Base-by-base conservation (phyloP, 2,797 vertebrate genomes). In the Brotula barbata region DNA sequence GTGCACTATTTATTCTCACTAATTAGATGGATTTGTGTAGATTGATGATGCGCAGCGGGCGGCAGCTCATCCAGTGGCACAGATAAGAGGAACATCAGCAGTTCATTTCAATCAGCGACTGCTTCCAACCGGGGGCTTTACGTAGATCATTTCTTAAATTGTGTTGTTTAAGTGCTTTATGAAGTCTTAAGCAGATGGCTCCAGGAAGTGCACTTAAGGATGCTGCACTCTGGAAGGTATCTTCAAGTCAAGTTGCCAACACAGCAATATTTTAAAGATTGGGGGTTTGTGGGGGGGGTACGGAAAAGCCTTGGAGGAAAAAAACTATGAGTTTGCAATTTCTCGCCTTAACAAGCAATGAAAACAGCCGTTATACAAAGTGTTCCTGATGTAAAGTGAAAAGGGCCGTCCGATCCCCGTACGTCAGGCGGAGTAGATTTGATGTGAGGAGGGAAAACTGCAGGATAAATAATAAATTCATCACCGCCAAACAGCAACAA, bases 1-100 rank as follows among this genome's bases (percentile, higher is more conserved):
- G 54, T 75, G 63, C 58, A 71, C 12, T 87, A 72, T 87, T 85
- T 85, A 82, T 73, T 72, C 65, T 48, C 45, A 48, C 78, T 85
- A 87, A 89, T 88, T 86, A 86, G 66, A 71, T 49, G 55, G 44
- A 44, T 62, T 50, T 48, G 55, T 62, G 33, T 52, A 22, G 53
- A 54, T 53, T 58, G 59, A 77, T 58, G 68, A 68, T 47, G 46
- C 59, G n/a, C n/a, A n/a, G n/a, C n/a, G n/a, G n/a, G n/a, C n/a
- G n/a, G n/a, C n/a, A n/a, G n/a, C n/a, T n/a, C n/a, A 40, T 34
- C 56, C 47, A 7, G 50, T 48, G 40, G 37, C 19, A n/a, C 55
- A 69, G 39, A 51, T 44, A 48, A 20, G 48, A 40, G 43, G 51
- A 44, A 51, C 56, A 63, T 22, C 15, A 25, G 17, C 20, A 17